Base-by-base conservation (phyloP, 2,888 invertebrate genomes). In the Thera obeliscata region DNA sequence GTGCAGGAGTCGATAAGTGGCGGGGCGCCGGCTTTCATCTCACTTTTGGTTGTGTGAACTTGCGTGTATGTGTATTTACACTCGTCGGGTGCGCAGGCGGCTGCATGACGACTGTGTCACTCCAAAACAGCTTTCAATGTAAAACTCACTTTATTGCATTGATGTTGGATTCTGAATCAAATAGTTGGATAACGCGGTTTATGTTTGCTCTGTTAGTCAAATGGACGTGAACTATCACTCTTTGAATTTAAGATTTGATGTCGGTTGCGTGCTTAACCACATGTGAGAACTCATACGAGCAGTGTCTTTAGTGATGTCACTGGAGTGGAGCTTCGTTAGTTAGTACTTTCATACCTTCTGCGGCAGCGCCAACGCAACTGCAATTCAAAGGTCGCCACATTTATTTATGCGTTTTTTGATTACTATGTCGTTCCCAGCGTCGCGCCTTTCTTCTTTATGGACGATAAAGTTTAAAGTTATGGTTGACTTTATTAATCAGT, bases 1-100 rank as follows among this genome's bases (percentile, higher is more conserved):
- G 71, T 84, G 87, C 85, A 87, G 83, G 83, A 87, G 85, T 84
- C 85, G 90, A 91, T 93, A 93, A 93, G 93, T 92, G 89, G 87
- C 80, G 78, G 85, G 75, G 88, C 87, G 87, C 87, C 85, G 80
- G 86, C 93, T 92, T 90, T 91, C 91, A 91, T 90, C 90, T 91
- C 81, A 73, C 76, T 80, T 76, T 77, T 76, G 70, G 74, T 76
- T 78, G 76, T 76, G 84, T 83, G 83, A 68, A 64, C 68, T 61
- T 61, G 61, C 54, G 35, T 59, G 57, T 65, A 65, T 86, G 82
- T 83, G 83, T 89, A 85, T 89, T 87, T 88, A 88, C 87, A 82
- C 83, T 83, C 81, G 76, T 78, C 74, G 79, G 72, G 72, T 78
- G 78, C 78, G 79, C 78, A 74, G 75, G 78, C 78, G 80, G 75